Base-by-base conservation (phyloP, 2,113 vertebrate genomes). In the Atlantisia rogersi region DNA sequence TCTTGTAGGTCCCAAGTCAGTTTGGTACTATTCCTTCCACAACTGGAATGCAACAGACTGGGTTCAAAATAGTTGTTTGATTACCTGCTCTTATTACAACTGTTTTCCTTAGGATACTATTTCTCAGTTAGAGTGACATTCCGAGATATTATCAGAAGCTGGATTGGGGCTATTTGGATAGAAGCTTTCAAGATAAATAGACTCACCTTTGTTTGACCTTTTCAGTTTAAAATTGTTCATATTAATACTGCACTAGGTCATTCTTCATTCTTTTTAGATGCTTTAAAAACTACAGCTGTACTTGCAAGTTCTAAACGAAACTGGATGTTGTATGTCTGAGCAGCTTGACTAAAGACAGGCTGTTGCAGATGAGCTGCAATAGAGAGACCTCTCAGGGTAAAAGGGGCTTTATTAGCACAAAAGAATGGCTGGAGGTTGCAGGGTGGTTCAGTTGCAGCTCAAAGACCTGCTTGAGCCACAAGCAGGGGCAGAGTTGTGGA, bases 191-290 rank as follows among this genome's bases (percentile, higher is more conserved):
- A 89, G 86, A 92, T 84, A 87, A 88, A 79, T 31, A 94, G 71
- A 9, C 44, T 84, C 44, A 62, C 83, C 89, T 97, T 95, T 89
- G 39, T 84, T 75, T 97, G 91, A 92, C 86, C 67, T 94, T 64
- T 84, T 91, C 28, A 40, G 48, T 87, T 89, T 22, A 60, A 68
- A 82, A 73, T 64, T 56, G n/a, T 64, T 95, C 39, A 10, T 89
- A 65, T 50, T 94, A 69, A 69, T 81, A 48, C 22, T 55, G 74
- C 35, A 32, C 8, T 24, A 78, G 86, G 70, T 81, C 15, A 76
- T 91, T 86, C 56, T 86, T 96, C 60, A 56, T 60, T 56, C 31
- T 42, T 84, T 90, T 37, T 15, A 88, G 83, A 9, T 40, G 28
- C 68, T 89, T 76, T 21, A 48, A 87, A 60, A 82, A 29, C 60